phyloP scores from a whole-genome alignment of 2,888 invertebrate genomes.

The Drosophila cracens region DNA sequence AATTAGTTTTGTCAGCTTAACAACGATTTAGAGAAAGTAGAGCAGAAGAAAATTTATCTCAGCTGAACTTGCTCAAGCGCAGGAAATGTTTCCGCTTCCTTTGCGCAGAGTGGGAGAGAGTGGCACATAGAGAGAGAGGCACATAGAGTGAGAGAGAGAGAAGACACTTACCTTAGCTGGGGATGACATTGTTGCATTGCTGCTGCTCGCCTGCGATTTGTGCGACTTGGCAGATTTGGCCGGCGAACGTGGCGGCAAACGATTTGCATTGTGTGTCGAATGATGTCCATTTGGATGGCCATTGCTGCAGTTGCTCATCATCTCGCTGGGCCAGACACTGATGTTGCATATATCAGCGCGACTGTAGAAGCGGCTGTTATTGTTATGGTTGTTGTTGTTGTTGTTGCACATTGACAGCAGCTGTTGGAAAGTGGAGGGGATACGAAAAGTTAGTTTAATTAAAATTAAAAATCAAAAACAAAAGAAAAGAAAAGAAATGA shows the following conservation, averaged over 20 bases:
- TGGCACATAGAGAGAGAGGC: no score
- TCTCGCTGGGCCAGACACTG: conserved; percentile 66
- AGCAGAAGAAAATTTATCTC: conserved; percentile 22
- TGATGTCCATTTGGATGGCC: conserved; percentile 9
- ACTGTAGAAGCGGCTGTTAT: conserved; percentile 65
- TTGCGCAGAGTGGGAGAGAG: conserved; percentile 6
- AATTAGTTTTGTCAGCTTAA: conserved; percentile 36
- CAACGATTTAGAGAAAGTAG: conserved; percentile 35
- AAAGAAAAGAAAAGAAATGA: conserved; percentile 8
- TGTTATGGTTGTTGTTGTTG: conserved; percentile 28
- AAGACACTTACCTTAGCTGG: conserved; percentile 68
- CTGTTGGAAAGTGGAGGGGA: conserved; percentile 29
- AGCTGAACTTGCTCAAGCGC: neutral
- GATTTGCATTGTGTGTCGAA: conserved; percentile 52
- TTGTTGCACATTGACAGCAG: conserved; percentile 42
- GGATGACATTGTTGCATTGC: conserved; percentile 74
- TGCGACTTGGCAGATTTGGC: conserved; percentile 74
- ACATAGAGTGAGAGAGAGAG: neutral
- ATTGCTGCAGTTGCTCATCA: conserved; percentile 36
- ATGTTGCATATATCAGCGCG: conserved; percentile 81
- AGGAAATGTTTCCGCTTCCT: conserved; percentile 60
- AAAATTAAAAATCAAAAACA: conserved; percentile 47
- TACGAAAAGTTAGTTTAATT: conserved; percentile 47
- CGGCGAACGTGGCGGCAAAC: conserved; percentile 81
- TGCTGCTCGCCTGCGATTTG: conserved; percentile 76